Base-by-base conservation (phyloP, 2,113 vertebrate species). In the Electrona antarctica region DNA sequence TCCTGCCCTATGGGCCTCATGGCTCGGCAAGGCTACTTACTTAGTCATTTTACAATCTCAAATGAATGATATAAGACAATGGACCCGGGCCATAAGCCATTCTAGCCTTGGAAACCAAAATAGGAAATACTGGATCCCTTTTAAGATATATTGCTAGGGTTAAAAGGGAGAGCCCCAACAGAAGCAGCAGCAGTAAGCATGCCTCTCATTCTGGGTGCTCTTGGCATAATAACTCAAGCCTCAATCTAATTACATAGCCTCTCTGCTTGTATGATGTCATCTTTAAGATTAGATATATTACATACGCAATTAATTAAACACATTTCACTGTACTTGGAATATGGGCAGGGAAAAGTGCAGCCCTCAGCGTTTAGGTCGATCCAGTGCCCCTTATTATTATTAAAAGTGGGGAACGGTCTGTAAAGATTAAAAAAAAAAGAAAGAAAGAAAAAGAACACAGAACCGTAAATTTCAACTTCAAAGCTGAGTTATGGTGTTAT, bases 221-320 rank as follows among this genome's bases (percentile, higher is more conserved):
- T 11, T 12, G 51, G 6, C 51, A 41, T 21, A 54, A 54, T 4
- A 57, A 21, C 29, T 28, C 8, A 29, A 8, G n/a, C 57, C 57
- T 59, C 52, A 54, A 63, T 47, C 47, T 14, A 15, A 64, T 64
- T 7, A 28, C 8, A 51, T 12, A 4, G 9, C 47, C 12, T 11
- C 48, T 64, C 14, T 50, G 21, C 49, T 29, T 51, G 52, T 41
- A 62, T 74, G 69, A 76, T 15, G 61, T 74, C 66, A 81, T 45
- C 14, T 48, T 8, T 47, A 11, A 11, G 21, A 72, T 21, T 13
- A 8, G 10, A 49, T 29, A 51, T 51, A 50, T 28, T 29, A 51
- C 21, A 51, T 11, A 64, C 29, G 14, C 46, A 50, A 64, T 64
- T 50, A 10, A 64, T 76, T 48, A 49, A 75, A 66, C 6, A 51